phyloP scores from a whole-genome alignment of 2,888 invertebrate species.

The Apocheima hispidaria region DNA sequence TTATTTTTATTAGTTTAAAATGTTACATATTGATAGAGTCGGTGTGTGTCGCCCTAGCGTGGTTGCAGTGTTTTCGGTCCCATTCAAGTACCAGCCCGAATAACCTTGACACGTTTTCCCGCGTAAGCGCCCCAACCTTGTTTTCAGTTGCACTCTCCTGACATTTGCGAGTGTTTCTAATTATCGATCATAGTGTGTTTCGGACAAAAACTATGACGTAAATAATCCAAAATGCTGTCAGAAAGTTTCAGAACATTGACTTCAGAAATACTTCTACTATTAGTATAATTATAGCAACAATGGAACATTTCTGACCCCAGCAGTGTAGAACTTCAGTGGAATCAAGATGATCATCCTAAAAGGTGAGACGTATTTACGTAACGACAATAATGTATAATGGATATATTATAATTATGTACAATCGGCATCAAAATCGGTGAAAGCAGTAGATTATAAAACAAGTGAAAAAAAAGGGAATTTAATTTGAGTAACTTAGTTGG shows the following conservation, averaged over 20 bases:
- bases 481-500: no score
- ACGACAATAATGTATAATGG: conserved; percentile 15
- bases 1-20: conserved; percentile 27
- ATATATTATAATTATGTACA: neutral
- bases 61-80: conserved; percentile 71
- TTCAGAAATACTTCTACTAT: conserved; percentile 12
- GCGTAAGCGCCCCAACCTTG: conserved; percentile 78
- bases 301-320: conserved; percentile 64
- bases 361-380: conserved; percentile 61
- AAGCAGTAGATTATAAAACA: no score
- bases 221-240: conserved; percentile 20
- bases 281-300: conserved; percentile 47
- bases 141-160: conserved; percentile 80
- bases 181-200: conserved; percentile 49
- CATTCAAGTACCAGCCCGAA: conserved; percentile 66
- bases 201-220: conserved; percentile 3
- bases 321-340: conserved; percentile 50
- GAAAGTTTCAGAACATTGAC: conserved; percentile 25
- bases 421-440: no score
- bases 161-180: conserved; percentile 73
- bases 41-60: conserved; percentile 54
- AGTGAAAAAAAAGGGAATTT: no score
- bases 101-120: conserved; percentile 85
- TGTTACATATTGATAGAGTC: conserved; percentile 53
- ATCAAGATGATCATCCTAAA: conserved; percentile 71